Conservation (phyloP, 1,140 invertebrate genomes). For the Trypoxylus dichotomus region DNA sequence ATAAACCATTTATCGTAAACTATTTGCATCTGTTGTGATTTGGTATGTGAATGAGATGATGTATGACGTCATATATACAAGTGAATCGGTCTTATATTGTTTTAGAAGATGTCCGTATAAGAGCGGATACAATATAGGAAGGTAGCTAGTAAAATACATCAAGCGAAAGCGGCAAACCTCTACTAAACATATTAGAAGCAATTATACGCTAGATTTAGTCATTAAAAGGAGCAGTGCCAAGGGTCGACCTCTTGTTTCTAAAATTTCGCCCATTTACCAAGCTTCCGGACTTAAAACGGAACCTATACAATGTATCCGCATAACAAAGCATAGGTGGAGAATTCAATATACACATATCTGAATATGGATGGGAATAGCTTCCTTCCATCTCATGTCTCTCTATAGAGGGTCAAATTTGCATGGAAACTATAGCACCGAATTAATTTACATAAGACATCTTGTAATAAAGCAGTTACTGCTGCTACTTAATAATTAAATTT, state of each 20-base stretch:
- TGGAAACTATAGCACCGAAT: constrained; percentile 4
- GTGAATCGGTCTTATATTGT: too few species aligned
- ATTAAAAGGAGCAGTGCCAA: not conserved
- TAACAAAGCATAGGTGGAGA: not conserved
- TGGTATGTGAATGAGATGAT: too few species aligned
- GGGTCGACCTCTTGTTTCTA: not conserved
- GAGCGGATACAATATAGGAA: too few species aligned
- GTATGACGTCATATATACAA: too few species aligned
- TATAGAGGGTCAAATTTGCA: not conserved
- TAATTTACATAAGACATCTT: constrained; percentile 17
- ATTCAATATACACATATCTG: not conserved
- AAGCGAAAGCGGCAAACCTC: too few species aligned
- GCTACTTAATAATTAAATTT: constrained; percentile 20
- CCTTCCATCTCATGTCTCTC: not conserved
- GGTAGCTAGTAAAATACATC: too few species aligned
- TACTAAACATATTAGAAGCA: not conserved
- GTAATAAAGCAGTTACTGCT: constrained; percentile 15
- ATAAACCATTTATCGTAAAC: too few species aligned
- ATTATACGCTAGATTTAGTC: not conserved
- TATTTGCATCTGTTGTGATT: too few species aligned
- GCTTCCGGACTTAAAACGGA: not conserved
- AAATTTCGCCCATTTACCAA: not conserved
- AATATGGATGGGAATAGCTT: not conserved
- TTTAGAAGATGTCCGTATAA: too few species aligned
- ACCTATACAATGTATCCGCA: not conserved